Conservation (phyloP, 2,113 vertebrate genomes). For the Arizona elegans region DNA sequence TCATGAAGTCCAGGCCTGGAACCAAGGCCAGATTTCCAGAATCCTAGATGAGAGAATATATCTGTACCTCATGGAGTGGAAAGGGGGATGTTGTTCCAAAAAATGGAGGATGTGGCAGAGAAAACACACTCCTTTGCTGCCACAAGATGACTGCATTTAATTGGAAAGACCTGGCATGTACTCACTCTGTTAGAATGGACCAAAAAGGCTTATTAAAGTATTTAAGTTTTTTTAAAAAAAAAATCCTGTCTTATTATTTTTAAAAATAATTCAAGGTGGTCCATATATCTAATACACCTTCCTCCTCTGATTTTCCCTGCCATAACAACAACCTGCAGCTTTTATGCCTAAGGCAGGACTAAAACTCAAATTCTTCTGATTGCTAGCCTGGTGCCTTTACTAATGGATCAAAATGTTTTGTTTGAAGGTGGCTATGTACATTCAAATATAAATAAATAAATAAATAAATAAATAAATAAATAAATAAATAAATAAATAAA, state of each 20-base stretch:
- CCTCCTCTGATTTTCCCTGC: too few relatives aligned
- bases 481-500: too few relatives aligned
- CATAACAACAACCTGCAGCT: too few relatives aligned
- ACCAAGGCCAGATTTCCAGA: neutral
- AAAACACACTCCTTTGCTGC: neutral
- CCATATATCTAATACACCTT: too few relatives aligned
- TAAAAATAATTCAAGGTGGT: neutral
- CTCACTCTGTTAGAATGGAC: neutral
- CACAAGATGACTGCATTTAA: neutral
- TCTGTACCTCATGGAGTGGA: neutral
- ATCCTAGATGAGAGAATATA: neutral
- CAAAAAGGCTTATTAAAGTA: neutral
- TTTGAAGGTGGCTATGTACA: neutral
- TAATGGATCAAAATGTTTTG: neutral
- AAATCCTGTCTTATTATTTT: neutral
- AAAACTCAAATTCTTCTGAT: neutral
- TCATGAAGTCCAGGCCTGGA: neutral
- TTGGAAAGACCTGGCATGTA: neutral
- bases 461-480: too few relatives aligned
- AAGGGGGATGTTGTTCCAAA: neutral
- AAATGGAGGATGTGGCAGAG: neutral
- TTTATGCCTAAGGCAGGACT: neutral
- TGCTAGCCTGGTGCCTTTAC: neutral
- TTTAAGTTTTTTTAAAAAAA: neutral
- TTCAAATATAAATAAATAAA: neutral